phyloP scores from a whole-genome alignment of 2,888 invertebrate species.

The Melikaiella ostensackeni region DNA sequence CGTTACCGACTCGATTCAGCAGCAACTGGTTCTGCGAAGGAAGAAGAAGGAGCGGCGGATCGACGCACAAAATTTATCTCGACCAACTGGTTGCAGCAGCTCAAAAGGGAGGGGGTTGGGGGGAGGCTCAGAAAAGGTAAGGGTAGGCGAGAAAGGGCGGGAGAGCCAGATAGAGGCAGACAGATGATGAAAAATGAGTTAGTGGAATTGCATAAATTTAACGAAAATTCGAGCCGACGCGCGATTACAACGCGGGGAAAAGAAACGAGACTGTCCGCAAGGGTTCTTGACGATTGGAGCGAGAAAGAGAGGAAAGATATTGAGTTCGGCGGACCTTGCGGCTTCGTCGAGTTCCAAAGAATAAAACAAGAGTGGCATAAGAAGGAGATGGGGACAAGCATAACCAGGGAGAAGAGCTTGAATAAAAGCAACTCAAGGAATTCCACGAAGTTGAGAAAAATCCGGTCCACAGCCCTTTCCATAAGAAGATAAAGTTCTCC shows the following conservation, averaged over 20 bases:
- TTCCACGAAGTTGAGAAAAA: constrained; percentile 67
- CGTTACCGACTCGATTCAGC: constrained; percentile 33
- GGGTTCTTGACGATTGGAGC: neutral
- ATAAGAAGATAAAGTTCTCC: constrained; percentile 55
- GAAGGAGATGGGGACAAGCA: constrained; percentile 46
- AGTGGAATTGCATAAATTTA: constrained; percentile 59
- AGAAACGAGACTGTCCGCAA: constrained; percentile 46
- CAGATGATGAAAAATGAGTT: constrained; percentile 58
- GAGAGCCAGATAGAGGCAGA: constrained; percentile 46
- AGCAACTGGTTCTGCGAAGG: constrained; percentile 29
- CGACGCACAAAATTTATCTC: constrained; percentile 37
- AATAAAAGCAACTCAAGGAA: constrained; percentile 59
- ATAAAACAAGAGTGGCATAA: constrained; percentile 27
- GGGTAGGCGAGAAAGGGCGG: constrained; percentile 38
- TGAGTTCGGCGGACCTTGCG: constrained; percentile 52
- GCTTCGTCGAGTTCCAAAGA: constrained; percentile 48
- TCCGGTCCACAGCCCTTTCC: constrained; percentile 56
- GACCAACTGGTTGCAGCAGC: constrained; percentile 51
- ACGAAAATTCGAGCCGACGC: constrained; percentile 58
- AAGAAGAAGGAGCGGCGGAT: constrained; percentile 21
- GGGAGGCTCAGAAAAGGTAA: constrained; percentile 3
- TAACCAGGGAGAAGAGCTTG: constrained; percentile 53
- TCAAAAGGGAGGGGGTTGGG: constrained; percentile 59
- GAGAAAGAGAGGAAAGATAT: constrained; percentile 33
- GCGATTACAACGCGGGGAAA: constrained; percentile 53